These are phyloP conservation scores for Apoderus coryli DNA, from an alignment of 2,888 invertebrate genomes.

Conservation along the genomic window DNA sequence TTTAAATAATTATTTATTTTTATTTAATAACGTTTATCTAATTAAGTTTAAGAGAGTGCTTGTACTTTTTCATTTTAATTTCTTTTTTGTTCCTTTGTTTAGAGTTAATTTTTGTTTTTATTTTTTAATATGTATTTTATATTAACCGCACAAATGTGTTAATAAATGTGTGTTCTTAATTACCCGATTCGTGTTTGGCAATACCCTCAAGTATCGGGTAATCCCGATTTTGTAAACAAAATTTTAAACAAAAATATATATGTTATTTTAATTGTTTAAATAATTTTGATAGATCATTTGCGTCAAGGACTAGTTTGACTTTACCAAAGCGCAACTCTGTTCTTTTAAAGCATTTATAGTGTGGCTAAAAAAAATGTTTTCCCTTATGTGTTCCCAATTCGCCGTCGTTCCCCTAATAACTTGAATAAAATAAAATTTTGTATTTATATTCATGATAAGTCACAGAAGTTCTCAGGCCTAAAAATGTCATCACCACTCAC, in stretches of 20 bases:
- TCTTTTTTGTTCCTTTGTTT: slow-evolving; percentile 3
- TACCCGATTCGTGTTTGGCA: background rate
- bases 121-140: no score
- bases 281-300: slow-evolving; percentile 1
- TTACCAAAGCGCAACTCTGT: background rate
- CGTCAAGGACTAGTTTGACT: background rate
- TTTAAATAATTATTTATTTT: no score
- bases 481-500: no score
- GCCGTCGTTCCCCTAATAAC: slow-evolving; percentile 3
- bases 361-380: background rate
- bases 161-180: no score
- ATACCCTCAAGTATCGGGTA: background rate
- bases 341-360: background rate
- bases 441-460: no score
- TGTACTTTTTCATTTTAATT: no score
- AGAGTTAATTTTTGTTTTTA: no score
- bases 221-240: background rate
- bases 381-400: slow-evolving; percentile 5
- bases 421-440: no score
- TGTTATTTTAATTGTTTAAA: background rate
- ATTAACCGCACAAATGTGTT: no score
- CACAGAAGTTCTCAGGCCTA: no score
- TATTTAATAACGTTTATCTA: no score
- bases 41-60: no score
- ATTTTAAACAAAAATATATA: background rate